Conservation (phyloP, 1,140 invertebrate species). For the Zeugodacus cucurbitae region DNA sequence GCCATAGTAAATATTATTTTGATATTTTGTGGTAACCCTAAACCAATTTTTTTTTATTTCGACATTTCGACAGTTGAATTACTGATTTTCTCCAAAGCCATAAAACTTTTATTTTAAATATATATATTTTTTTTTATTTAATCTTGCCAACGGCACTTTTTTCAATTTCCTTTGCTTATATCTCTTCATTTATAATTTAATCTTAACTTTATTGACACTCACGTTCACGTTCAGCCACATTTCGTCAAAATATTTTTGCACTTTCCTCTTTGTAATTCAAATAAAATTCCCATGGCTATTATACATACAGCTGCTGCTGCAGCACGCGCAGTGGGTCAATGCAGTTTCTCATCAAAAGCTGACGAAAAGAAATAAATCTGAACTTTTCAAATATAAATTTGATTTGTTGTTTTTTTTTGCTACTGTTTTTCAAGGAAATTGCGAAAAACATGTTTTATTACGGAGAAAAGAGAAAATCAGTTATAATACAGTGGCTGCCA, state of each 20-base stretch:
- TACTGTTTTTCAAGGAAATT: neutral
- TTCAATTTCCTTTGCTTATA: neutral
- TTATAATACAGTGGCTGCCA: neutral
- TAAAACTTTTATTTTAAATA: too few relatives aligned
- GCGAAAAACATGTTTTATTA: conserved; percentile 26
- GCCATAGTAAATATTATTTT: neutral
- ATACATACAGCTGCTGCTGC: neutral
- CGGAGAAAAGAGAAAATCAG: conserved; percentile 23
- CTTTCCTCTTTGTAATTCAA: neutral
- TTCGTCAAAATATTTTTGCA: neutral
- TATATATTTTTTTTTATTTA: neutral
- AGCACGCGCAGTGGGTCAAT: neutral
- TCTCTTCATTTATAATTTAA: neutral
- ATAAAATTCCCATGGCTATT: neutral
- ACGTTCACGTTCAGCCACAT: neutral
- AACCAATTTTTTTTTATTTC: neutral
- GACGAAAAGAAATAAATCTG: neutral
- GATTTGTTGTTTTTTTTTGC: too few relatives aligned
- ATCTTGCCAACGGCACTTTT: neutral
- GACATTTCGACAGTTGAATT: neutral
- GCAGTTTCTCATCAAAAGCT: conserved; percentile 3
- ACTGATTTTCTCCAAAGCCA: neutral
- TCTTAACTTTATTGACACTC: neutral
- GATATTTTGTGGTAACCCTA: neutral
- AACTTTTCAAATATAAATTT: neutral